A percentile compares a stretch with the other conserved stretches of the same genome.
Evolutionary conservation across 2,113 vertebrate genomes (phyloP).

Genomic region (Thalassarche chlororhynchos): DNA sequence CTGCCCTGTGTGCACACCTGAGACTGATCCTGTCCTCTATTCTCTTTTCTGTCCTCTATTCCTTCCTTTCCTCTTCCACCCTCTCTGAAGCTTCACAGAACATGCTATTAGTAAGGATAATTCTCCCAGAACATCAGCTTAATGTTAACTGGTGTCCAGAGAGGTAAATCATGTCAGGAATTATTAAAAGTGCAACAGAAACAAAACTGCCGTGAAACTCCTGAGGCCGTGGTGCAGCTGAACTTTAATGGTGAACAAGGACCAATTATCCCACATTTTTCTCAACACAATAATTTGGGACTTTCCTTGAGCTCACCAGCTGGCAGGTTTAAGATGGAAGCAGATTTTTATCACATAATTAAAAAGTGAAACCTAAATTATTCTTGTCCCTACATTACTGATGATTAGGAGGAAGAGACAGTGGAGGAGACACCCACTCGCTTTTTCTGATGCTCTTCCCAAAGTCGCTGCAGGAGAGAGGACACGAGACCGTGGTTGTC

Average conservation of each 20-base stretch:
- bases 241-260: neutral
- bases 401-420: neutral
- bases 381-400: neutral
- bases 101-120: neutral
- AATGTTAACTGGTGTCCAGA: neutral
- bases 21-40: neutral
- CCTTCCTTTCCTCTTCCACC: neutral
- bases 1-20: rapidly evolving
- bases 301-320: neutral
- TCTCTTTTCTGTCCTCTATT: neutral
- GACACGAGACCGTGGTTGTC: neutral
- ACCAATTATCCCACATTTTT: rapidly evolving
- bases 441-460: neutral
- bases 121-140: neutral
- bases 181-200: neutral
- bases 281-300: neutral
- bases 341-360: neutral
- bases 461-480: neutral
- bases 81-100: neutral
- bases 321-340: neutral
- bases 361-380: neutral
- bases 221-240: neutral
- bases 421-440: neutral
- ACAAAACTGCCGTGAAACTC: neutral
- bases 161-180: neutral